Evolutionary conservation across 2,888 invertebrate species (phyloP), one percentile per base, ranked within the genome.

Genomic region (Halictus ligatus): DNA sequence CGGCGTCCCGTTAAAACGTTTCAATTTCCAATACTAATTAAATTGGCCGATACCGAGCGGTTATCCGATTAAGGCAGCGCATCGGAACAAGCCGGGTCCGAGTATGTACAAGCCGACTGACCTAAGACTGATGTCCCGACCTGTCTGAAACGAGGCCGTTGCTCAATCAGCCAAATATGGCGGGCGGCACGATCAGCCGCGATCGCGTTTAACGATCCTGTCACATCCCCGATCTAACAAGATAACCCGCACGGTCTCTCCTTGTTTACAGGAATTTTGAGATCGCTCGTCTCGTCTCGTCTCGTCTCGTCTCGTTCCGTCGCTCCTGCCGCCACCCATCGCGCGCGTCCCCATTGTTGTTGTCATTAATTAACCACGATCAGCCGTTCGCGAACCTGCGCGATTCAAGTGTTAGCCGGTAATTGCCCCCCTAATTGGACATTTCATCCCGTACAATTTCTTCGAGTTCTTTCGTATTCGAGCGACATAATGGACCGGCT

Each of bases 91-190:
- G 18, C 50, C 64, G 64, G 64, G 64, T 18, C 18, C 64, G 64
- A 35, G 71, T 64, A 48, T 12, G 74, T 48, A 25, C 69, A 69
- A 71, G 69, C 75, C 25, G 67, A 58, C 75, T 75, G 78, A 85
- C 81, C 85, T 40, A 75, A 78, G 87, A 80, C 74, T 46, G 67
- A 80, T 64, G 72, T 78, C 60, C 54, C 85, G 87, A 86, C 78
- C 87, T 73, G 88, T 88, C 90, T 87, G 83, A 78, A 88, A 85
- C 83, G 86, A 88, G 89, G 88, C 75, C 88, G 86, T 92, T 90
- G 89, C 92, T 91, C 91, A 90, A 92, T 92, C 87, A 80, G 78
- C 91, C 91, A 89, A 92, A 92, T 91, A 91, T 80, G 91, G 92
- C 74, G 60, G 43, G 6, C 50, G 71, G 64, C 81, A 72, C 50